Base-by-base conservation (phyloP, 2,113 vertebrate species). In the Drymodes brunneopygia region DNA sequence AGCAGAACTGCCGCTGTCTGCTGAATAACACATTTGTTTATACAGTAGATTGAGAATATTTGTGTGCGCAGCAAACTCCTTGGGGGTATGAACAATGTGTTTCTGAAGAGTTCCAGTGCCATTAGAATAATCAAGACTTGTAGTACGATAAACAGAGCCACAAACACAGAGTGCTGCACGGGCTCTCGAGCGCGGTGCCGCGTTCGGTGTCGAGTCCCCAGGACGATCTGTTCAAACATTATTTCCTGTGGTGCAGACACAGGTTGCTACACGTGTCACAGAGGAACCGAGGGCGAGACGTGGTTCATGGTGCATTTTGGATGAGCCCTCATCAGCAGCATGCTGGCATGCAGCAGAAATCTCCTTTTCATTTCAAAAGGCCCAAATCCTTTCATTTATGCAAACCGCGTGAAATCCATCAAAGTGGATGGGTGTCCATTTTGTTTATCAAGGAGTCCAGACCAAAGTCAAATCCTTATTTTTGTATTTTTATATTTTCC, bases 11-110 rank as follows among this genome's bases (percentile, higher is more conserved):
- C 94, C 42, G 19, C 94, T 86, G 80, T 48, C 92, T 96, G 83
- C 94, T 97, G 95, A 94, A 97, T 96, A 97, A 96, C 97, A 90
- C 94, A 95, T 94, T 96, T 97, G 93, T 97, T 97, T 97, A 96
- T 97, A 94, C 74, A 97, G 90, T 69, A 94, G 92, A 96, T 93
- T 89, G 93, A 93, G 94, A 88, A 91, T 95, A 95, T 94, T 97
- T 95, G 91, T 94, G 91, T 45, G 57, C 0, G 1, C 62, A 28
- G 93, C 81, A 96, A 96, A 97, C 84, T 97, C 97, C 97, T 94
- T n/a, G 95, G 95, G 97, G 97, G 92, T 91, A 97, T 91, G 95
- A 96, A 94, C 93, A 94, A 96, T 70, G 92, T 38, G 69, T 93
- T 96, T 90, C 93, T 90, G 94, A 92, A 82, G 94, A 95, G 86